Evolutionary conservation across 2,797 vertebrate species (phyloP).

Genomic region (Microctenopoma lineatum): DNA sequence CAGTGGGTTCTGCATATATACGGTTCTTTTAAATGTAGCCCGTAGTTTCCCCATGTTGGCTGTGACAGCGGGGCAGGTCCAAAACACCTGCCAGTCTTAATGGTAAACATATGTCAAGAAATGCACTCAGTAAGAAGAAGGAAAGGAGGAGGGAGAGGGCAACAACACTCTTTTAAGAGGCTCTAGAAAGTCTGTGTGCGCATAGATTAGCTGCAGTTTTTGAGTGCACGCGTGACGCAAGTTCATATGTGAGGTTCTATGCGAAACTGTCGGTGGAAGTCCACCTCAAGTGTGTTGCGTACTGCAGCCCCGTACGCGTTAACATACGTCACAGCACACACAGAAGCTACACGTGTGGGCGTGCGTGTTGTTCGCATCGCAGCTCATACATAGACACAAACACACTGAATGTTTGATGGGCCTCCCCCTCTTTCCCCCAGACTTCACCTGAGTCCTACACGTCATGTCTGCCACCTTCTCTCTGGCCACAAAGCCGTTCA

Average conservation of each 20-base stretch:
- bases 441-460: conserved; percentile 68
- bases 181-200: conserved; percentile 39
- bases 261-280: conserved; percentile 17
- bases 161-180: conserved; percentile 49
- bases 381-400: conserved; percentile 12
- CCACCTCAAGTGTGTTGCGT: background rate
- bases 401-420: conserved; percentile 64
- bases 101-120: conserved; percentile 80
- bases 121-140: conserved; percentile 41
- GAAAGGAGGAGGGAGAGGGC: conserved; percentile 27
- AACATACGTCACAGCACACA: conserved; percentile 51
- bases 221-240: conserved; percentile 1
- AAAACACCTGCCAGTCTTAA: conserved; percentile 84
- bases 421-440: conserved; percentile 52
- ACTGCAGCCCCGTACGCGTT: conserved; percentile 28
- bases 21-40: conserved; percentile 35
- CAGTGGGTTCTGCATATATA: no score
- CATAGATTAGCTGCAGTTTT: conserved; percentile 25
- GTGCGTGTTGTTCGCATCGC: conserved; percentile 32
- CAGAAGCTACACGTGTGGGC: conserved; percentile 37
- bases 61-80: conserved; percentile 67
- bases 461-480: conserved; percentile 81
- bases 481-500: conserved; percentile 76
- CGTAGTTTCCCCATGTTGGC: conserved; percentile 53
- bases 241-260: conserved; percentile 7